These are phyloP conservation scores for Leptopilina boulardi DNA, from an alignment of 1,140 invertebrate species.

Conservation along the genomic window DNA sequence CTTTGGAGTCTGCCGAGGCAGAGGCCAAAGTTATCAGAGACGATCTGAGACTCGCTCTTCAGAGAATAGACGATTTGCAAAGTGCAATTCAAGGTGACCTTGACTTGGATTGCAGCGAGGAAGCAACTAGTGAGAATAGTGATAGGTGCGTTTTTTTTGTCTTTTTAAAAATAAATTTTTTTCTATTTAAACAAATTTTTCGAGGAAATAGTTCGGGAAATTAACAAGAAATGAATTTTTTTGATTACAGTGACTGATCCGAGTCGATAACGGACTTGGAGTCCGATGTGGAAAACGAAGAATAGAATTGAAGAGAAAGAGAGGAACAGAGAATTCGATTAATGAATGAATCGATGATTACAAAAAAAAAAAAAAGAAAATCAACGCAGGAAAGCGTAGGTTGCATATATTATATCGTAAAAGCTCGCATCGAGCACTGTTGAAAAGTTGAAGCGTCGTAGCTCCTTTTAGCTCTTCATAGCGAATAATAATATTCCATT, in stretches of 20 bases:
- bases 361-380: conserved; percentile 20
- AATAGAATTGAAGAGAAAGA: conserved; percentile 46
- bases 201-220: background rate
- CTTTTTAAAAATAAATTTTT: too few species aligned
- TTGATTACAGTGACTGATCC: conserved; percentile 69
- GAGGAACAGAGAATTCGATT: conserved; percentile 41
- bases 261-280: conserved; percentile 63
- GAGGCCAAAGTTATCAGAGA: conserved; percentile 80
- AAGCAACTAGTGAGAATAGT: conserved; percentile 79
- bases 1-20: conserved; percentile 80
- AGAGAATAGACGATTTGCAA: conserved; percentile 90
- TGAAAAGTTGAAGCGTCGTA: conserved; percentile 22
- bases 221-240: conserved; percentile 1
- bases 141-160: conserved; percentile 75
- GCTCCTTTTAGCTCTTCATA: conserved; percentile 44
- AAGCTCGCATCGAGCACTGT: conserved; percentile 37
- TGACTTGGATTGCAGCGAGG: conserved; percentile 78
- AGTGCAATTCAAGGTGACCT: conserved; percentile 88
- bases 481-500: conserved; percentile 36
- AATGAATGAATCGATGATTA: conserved; percentile 44
- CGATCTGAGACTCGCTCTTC: conserved; percentile 87
- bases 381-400: conserved; percentile 44
- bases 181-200: too few species aligned
- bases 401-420: conserved; percentile 38
- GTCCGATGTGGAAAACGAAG: conserved; percentile 61